Base-by-base conservation (phyloP, 2,888 invertebrate species). In the Agonum fuliginosum region DNA sequence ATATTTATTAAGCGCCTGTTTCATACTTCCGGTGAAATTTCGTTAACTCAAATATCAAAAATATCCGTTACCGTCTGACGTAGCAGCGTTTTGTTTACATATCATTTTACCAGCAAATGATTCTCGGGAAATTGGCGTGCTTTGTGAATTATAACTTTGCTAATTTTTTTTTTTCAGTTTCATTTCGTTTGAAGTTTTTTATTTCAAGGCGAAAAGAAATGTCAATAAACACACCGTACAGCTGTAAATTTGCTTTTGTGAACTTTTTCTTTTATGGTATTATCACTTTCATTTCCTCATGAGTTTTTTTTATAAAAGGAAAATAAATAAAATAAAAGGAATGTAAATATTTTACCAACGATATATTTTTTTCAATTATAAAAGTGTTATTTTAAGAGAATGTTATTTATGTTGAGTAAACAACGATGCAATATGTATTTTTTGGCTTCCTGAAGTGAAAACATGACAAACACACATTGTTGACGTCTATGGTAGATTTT, bases 21-120 rank as follows among this genome's bases (percentile, higher is more conserved):
- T 30, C 34, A 62, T 14, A 24, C 5, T 62, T 27, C 19, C 19
- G 4, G 37, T 4, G 20, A 65, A 65, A 65, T 65, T 65, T 37
- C 20, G 65, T 65, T 65, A 65, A 19, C 65, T 34, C 34, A 37
- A 20, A 65, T 65, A 65, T 65, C 34, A 65, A 37, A 58, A 65
- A 65, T 65, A 37, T 17, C 10, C 37, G 19, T 27, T 20, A 65
- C 34, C 37, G 34, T n/a, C n/a, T n/a, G n/a, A n/a, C n/a, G n/a
- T n/a, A n/a, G n/a, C n/a, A n/a, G n/a, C n/a, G n/a, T 65, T 65
- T 65, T 65, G 65, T 65, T 65, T 65, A 65, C 65, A 65, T 34
- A 65, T 65, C 65, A 65, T 65, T 58, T 17, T 65, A 10, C 48
- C 37, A 65, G 65, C 2, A 65, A 65, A 65, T 65, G 34, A 65